Conservation (phyloP, 2,113 vertebrate genomes). For the Arvicanthis niloticus region DNA sequence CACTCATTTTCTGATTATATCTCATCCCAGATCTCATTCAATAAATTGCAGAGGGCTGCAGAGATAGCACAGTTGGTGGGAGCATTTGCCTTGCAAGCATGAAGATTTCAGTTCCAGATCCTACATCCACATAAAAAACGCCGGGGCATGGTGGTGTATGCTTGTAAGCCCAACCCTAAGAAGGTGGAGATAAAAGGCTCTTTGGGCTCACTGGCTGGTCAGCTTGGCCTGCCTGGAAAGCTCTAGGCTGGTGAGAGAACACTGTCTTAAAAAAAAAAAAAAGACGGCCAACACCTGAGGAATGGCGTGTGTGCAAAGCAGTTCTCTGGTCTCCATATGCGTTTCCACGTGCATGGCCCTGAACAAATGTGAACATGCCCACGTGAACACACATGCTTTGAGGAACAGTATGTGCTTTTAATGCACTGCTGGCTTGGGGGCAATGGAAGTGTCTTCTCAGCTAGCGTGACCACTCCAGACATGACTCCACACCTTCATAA, state of each 20-base stretch:
- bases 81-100: neutral
- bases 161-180: neutral
- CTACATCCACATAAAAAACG: neutral
- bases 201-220: neutral
- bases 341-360: neutral
- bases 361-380: neutral
- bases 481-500: rapidly evolving
- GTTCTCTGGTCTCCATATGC: neutral
- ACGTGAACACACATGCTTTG: too few relatives aligned
- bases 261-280: neutral
- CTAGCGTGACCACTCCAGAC: rapidly evolving
- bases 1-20: neutral
- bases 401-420: neutral
- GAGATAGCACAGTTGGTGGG: neutral
- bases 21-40: rapidly evolving
- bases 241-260: neutral
- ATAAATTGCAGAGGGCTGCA: neutral
- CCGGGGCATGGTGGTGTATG: too few relatives aligned
- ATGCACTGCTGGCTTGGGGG: neutral
- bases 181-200: neutral
- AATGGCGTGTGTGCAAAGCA: neutral
- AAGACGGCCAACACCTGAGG: too few relatives aligned
- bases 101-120: neutral
- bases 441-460: neutral
- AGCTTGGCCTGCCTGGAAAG: neutral